Percentiles rank a stretch among this genome's conserved stretches.
These are phyloP conservation scores for Cyphomyrmex costatus DNA, from an alignment of 1,140 invertebrate species.

Conservation along the genomic window DNA sequence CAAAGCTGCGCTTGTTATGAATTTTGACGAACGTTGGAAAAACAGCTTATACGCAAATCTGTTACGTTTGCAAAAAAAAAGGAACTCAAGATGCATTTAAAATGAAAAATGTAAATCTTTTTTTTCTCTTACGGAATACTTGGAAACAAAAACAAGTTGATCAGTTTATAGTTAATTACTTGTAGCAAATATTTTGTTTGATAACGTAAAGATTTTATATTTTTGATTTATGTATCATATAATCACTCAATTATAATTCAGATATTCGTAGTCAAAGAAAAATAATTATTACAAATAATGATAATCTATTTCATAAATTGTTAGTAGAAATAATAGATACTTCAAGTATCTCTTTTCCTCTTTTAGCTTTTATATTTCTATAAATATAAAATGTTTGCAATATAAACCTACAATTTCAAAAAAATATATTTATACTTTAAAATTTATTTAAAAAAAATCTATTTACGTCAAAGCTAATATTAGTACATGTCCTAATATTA, in stretches of 20 bases:
- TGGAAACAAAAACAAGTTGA: neutral
- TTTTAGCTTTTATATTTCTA: slow-evolving; percentile 1
- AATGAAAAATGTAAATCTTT: neutral
- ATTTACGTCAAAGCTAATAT: neutral
- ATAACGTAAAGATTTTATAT: neutral
- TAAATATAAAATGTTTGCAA: neutral
- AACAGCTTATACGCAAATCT: neutral
- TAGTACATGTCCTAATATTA: neutral
- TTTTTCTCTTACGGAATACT: neutral
- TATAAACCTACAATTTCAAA: neutral
- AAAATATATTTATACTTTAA: neutral
- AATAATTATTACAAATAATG: neutral
- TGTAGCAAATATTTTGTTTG: neutral
- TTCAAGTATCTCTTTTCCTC: neutral
- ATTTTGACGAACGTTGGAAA: neutral
- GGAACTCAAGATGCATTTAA: neutral
- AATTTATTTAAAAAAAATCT: neutral
- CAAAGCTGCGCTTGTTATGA: neutral
- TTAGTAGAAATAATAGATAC: neutral
- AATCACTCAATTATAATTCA: neutral
- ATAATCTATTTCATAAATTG: neutral
- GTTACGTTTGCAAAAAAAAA: neutral
- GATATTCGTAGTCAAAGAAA: too few relatives aligned
- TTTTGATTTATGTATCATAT: neutral
- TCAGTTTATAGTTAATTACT: neutral